Percentiles rank a stretch among this genome's conserved stretches.
Evolutionary conservation across 37 sponge, comb jelly and placozoan species (phyloP).

Genomic region (Axinella damicornis): DNA sequence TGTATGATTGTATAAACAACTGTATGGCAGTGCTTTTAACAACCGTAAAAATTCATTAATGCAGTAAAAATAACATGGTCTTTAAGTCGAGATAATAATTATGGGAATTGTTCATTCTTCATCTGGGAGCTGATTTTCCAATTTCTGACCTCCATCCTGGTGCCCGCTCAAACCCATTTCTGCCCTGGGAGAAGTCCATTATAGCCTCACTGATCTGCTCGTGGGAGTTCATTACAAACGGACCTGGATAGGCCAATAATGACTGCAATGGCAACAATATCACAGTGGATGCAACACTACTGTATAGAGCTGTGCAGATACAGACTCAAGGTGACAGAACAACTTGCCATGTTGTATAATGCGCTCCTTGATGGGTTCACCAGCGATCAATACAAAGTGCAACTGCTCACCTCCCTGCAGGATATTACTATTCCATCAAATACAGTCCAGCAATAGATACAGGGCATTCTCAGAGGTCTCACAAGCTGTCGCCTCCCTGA

Average conservation of each 20-base stretch:
- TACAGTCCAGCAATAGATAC: no score
- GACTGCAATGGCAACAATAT: no score
- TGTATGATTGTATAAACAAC: no score
- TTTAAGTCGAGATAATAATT: not conserved
- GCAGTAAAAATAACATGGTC: no score
- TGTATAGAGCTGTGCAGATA: no score
- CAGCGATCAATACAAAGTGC: constrained; percentile 92
- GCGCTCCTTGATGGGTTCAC: constrained; percentile 91
- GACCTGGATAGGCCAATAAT: constrained; percentile 45
- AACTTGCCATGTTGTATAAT: constrained; percentile 81
- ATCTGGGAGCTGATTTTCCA: constrained; percentile 22
- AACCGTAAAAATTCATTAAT: no score
- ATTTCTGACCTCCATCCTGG: constrained; percentile 76
- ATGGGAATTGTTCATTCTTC: not conserved
- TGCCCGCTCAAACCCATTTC: constrained; percentile 85
- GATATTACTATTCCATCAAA: not conserved
- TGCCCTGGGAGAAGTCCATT: constrained; percentile 66
- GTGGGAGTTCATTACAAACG: constrained; percentile 96
- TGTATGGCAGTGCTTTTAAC: no score
- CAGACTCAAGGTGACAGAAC: no score
- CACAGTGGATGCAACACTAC: no score
- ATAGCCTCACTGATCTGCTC: constrained; percentile 88
- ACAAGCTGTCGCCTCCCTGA: no score
- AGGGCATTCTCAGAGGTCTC: no score
- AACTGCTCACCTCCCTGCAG: constrained; percentile 44